Conservation (phyloP, 2,888 invertebrate species). For the Protodeltote pygarga region DNA sequence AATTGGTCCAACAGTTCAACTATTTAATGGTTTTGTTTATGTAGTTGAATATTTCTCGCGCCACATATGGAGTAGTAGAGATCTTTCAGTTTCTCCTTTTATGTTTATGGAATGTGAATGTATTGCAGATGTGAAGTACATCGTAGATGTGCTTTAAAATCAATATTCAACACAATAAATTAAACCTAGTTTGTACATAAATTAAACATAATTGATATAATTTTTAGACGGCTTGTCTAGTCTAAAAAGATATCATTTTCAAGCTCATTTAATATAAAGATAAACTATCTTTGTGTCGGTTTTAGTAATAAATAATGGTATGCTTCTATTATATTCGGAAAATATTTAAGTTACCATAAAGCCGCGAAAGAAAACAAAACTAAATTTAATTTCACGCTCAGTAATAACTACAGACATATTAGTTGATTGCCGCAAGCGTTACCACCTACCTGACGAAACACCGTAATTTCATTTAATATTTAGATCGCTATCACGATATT, state of each 20-base stretch:
- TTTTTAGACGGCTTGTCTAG: background rate
- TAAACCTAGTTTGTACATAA: background rate
- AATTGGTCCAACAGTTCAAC: conserved; percentile 75
- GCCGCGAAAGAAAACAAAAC: conserved; percentile 28
- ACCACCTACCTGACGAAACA: conserved; percentile 48
- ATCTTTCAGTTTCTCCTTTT: conserved; percentile 30
- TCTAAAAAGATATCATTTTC: no score
- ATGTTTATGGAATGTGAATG: conserved; percentile 34
- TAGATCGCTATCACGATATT: conserved; percentile 47
- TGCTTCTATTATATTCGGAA: conserved; percentile 6
- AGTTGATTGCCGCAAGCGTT: conserved; percentile 48
- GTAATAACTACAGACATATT: conserved; percentile 34
- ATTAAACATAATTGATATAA: background rate
- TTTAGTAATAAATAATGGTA: conserved; percentile 13
- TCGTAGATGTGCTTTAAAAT: conserved; percentile 8
- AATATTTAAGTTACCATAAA: conserved; percentile 12
- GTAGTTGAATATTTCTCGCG: conserved; percentile 47
- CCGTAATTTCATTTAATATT: conserved; percentile 58
- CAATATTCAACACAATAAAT: background rate
- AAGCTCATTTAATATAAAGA: background rate
- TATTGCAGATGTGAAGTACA: conserved; percentile 32
- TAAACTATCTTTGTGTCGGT: background rate
- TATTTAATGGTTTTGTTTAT: conserved; percentile 69
- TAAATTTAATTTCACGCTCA: conserved; percentile 36
- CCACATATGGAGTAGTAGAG: conserved; percentile 30